phyloP scores from a whole-genome alignment of 2,888 invertebrate genomes.

The Thymelicus acteon region DNA sequence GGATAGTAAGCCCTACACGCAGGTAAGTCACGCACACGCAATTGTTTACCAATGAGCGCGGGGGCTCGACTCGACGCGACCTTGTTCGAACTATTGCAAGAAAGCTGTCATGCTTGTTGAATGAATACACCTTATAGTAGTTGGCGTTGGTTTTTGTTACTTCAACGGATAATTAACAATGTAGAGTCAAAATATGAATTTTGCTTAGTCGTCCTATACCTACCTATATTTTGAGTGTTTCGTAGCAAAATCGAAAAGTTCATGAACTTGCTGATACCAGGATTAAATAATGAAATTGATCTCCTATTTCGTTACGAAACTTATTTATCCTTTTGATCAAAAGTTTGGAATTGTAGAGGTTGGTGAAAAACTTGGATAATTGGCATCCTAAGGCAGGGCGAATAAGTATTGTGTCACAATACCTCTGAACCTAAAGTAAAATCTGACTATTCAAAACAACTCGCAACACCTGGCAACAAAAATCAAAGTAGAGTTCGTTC shows the following conservation, averaged over 20 bases:
- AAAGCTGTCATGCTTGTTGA: background rate
- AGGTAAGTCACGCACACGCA: background rate
- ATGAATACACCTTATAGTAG: background rate
- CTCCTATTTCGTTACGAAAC: too few relatives aligned
- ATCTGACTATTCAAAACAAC: too few relatives aligned
- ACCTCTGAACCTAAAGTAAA: too few relatives aligned
- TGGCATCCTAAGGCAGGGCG: too few relatives aligned
- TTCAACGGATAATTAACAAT: background rate
- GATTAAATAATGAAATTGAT: too few relatives aligned
- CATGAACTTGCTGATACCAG: background rate
- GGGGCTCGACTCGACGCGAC: conserved; percentile 26
- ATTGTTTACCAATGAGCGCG: conserved; percentile 8
- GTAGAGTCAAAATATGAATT: background rate
- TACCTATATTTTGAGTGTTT: background rate
- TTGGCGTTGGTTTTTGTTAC: background rate
- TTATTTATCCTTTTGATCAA: too few relatives aligned
- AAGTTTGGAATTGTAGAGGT: too few relatives aligned
- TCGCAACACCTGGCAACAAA: too few relatives aligned
- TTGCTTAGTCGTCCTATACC: background rate
- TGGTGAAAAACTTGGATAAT: too few relatives aligned
- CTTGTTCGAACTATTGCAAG: conserved; percentile 10
- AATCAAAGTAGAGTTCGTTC: too few relatives aligned
- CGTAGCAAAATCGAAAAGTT: background rate
- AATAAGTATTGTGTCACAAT: too few relatives aligned
- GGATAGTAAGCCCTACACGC: too few relatives aligned